Evolutionary conservation across 2,888 invertebrate genomes (phyloP), one percentile per base, ranked within the genome.

Genomic region (Hypena proboscidalis): DNA sequence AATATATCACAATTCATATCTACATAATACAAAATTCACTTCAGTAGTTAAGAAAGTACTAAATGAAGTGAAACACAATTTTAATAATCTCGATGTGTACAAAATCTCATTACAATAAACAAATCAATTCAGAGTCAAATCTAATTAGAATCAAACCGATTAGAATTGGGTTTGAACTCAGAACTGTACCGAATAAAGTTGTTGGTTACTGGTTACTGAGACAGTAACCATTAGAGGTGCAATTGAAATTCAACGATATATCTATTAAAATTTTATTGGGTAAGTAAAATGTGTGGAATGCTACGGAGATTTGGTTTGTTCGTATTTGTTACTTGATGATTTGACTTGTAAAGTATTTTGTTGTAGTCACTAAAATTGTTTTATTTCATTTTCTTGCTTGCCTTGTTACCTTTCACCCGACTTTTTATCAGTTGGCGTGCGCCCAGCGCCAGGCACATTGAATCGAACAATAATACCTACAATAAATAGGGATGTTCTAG

Each of bases 151-250:
- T 25, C 9, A 13, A 21, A 27, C n/a, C 14, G 13, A 50, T 45
- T 45, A 42, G 31, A 36, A 25, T 30, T 15, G 45, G 52, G 32
- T 39, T 29, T 22, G 40, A 48, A 52, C 30, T 38, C n/a, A n/a
- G 47, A 32, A 46, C 25, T 27, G 42, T n/a, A n/a, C n/a, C n/a
- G 62, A 49, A 53, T 58, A 59, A 62, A 58, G 44, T 43, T 51
- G 46, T 57, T 49, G 31, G 11, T n/a, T 34, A 35, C 33, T 25
- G 14, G 23, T 38, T 22, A 19, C 22, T 15, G 31, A 52, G 31
- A 20, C 40, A 11, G 34, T 43, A 36, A 21, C 17, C 40, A 50
- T 58, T 46, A 49, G 25, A 25, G 30, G 26, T 36, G 33, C 9
- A 46, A 59, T 58, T 46, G 53, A 62, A 53, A 49, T 62, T 8